Conservation (phyloP, 2,888 invertebrate genomes). For the Lysandra coridon region DNA sequence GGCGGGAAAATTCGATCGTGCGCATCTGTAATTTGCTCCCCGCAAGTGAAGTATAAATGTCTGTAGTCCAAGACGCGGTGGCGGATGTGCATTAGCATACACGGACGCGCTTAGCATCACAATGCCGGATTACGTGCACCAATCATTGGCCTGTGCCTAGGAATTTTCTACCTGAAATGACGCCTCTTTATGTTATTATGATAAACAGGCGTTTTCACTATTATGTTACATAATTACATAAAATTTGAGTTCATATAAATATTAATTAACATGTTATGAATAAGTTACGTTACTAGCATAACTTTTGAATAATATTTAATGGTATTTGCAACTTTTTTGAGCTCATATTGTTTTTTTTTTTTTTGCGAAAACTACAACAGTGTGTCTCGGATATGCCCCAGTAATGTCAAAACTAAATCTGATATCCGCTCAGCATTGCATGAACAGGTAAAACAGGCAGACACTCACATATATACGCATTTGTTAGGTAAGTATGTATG, state of each 20-base stretch:
- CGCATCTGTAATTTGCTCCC: background rate
- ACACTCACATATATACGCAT: too few species aligned
- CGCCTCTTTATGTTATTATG: slow-evolving; percentile 17
- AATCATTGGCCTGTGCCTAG: slow-evolving; percentile 45
- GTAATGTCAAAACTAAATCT: too few species aligned
- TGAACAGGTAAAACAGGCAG: too few species aligned
- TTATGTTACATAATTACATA: background rate
- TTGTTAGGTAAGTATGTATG: too few species aligned
- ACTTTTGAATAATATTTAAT: background rate
- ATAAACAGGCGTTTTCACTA: background rate
- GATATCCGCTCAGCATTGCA: too few species aligned
- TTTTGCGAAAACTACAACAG: background rate
- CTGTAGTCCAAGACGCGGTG: slow-evolving; percentile 48
- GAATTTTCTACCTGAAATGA: slow-evolving; percentile 35
- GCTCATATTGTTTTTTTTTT: background rate
- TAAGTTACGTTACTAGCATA: too few species aligned
- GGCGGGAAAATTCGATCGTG: background rate
- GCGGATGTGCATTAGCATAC: slow-evolving; percentile 63
- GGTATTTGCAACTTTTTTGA: background rate
- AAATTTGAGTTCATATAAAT: background rate
- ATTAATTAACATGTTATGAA: background rate
- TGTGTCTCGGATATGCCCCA: too few species aligned
- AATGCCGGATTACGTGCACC: slow-evolving; percentile 57
- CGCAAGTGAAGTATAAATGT: slow-evolving; percentile 29
- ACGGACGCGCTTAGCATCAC: slow-evolving; percentile 62